Percentiles rank a stretch among this genome's conserved stretches.
These are phyloP conservation scores for Drosophila asahinai DNA, from an alignment of 1,140 invertebrate species.

Conservation along the genomic window DNA sequence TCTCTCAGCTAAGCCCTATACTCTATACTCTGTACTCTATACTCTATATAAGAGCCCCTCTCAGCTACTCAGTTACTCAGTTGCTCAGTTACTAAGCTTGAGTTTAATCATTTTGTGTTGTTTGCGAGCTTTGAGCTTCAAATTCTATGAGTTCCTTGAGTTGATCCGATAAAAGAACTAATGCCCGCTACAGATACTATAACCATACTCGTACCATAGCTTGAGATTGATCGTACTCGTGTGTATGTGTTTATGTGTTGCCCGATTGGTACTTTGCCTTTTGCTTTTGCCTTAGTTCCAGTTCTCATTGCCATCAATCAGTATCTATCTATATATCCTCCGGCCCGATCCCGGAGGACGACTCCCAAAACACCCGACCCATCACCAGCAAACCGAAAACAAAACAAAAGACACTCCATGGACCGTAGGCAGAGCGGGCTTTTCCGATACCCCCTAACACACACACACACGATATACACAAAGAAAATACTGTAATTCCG, in stretches of 20 bases:
- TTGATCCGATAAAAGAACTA: constrained; percentile 35
- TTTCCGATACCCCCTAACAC: neutral
- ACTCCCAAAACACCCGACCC: neutral
- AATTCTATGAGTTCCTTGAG: constrained; percentile 19
- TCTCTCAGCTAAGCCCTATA: constrained; percentile 24
- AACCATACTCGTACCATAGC: constrained; percentile 29
- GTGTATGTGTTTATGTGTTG: constrained; percentile 51
- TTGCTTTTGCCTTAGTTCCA: constrained; percentile 31
- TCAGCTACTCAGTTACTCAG: constrained; percentile 7
- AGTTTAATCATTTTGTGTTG: constrained; percentile 28
- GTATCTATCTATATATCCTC: constrained; percentile 10
- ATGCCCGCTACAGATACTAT: constrained; percentile 34
- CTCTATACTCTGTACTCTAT: constrained; percentile 19
- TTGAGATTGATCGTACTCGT: constrained; percentile 38
- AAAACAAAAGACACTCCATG: neutral
- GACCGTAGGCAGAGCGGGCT: neutral
- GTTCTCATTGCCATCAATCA: constrained; percentile 40
- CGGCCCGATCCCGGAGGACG: constrained; percentile 39
- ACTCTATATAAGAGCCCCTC: constrained; percentile 11
- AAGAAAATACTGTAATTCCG: constrained; percentile 35
- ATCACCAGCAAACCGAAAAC: neutral
- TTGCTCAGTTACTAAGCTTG: constrained; percentile 24
- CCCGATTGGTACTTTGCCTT: constrained; percentile 39
- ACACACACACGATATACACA: constrained; percentile 34
- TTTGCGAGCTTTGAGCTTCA: constrained; percentile 10